Percentiles rank a stretch among this genome's conserved stretches.
Evolutionary conservation across 2,888 invertebrate genomes (phyloP).

Genomic region (Eupithecia dodoneata): DNA sequence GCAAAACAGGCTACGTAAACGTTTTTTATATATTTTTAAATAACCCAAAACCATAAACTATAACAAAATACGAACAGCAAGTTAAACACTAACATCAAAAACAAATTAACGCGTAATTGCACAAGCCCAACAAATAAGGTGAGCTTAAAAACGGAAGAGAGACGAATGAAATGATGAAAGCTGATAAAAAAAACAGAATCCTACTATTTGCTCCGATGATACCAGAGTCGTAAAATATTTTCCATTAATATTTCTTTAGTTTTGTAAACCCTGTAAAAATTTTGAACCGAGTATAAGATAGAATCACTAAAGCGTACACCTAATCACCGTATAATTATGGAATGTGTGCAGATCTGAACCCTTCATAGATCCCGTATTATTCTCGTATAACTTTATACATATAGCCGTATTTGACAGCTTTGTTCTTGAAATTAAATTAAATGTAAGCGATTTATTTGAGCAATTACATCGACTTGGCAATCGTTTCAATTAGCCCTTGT

Average conservation of each 20-base stretch:
- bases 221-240: background rate
- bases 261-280: background rate
- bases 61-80: background rate
- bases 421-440: background rate
- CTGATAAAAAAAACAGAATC: background rate
- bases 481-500: conserved; percentile 29
- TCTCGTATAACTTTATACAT: conserved; percentile 8
- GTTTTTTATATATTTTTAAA: no score
- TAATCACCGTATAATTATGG: conserved; percentile 33
- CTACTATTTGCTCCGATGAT: background rate
- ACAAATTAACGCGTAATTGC: background rate
- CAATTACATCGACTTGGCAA: conserved; percentile 8
- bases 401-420: background rate
- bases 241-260: background rate
- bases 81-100: background rate
- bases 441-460: conserved; percentile 1
- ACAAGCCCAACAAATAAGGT: background rate
- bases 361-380: background rate
- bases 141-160: background rate
- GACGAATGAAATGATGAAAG: background rate
- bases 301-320: conserved; percentile 21
- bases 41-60: background rate
- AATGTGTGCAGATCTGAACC: conserved; percentile 17
- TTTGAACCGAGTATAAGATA: background rate
- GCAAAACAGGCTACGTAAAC: no score